A percentile compares a stretch with the other conserved stretches of the same genome.
phyloP scores from a whole-genome alignment of 2,113 vertebrate species.

The Campylomormyrus numenius region DNA sequence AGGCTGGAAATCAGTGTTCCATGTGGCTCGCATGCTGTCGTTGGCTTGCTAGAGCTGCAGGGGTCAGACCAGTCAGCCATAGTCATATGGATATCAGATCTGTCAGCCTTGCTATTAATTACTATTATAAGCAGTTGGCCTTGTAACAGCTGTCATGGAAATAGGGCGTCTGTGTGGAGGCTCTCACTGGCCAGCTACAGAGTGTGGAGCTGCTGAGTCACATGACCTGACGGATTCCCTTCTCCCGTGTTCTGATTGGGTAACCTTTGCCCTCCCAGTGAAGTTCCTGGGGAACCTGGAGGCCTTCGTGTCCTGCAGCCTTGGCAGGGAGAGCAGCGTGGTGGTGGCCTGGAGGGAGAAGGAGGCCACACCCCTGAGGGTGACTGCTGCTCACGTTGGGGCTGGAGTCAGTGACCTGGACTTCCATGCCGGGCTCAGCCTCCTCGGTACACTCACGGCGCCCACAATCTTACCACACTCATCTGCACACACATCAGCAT shows the following conservation, averaged over 20 bases:
- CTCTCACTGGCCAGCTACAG: neutral
- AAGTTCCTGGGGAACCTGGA: slow-evolving; percentile 60
- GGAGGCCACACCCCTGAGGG: slow-evolving; percentile 47
- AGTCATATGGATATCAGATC: neutral
- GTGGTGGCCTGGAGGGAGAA: slow-evolving; percentile 64
- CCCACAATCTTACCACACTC: neutral
- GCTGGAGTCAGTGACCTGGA: slow-evolving; percentile 65
- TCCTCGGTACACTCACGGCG: slow-evolving; percentile 59
- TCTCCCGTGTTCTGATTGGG: neutral
- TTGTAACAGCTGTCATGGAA: neutral
- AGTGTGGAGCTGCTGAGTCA: neutral
- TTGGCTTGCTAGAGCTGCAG: neutral
- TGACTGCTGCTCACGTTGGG: slow-evolving; percentile 51
- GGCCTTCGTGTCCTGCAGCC: slow-evolving; percentile 66
- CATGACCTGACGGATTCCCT: neutral
- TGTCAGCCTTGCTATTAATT: neutral
- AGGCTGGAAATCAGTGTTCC: no score
- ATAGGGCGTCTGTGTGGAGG: neutral
- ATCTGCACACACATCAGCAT: neutral
- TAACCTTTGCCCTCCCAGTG: slow-evolving; percentile 38
- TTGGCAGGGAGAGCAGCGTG: slow-evolving; percentile 49
- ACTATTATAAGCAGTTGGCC: neutral
- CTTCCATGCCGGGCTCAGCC: slow-evolving; percentile 61
- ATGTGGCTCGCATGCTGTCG: no score
- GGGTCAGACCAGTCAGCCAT: neutral